Evolutionary conservation across 1,140 invertebrate genomes (phyloP).

Genomic region (Lanistes nyassanus): DNA sequence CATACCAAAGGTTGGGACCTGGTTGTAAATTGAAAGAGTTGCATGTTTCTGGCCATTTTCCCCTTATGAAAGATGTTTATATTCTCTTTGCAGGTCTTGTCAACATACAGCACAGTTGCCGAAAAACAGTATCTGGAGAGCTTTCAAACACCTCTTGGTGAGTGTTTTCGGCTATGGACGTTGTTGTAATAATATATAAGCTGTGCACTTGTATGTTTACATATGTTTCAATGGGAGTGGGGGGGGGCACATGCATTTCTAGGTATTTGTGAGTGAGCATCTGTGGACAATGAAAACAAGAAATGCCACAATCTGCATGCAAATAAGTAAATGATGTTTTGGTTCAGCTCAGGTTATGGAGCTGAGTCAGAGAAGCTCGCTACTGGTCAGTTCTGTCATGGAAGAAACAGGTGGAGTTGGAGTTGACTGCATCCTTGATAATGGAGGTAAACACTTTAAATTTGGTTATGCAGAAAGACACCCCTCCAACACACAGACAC

Average conservation of each 20-base stretch:
- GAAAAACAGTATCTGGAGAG: conserved; percentile 66
- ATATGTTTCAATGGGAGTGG: neutral
- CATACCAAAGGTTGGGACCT: too few species aligned
- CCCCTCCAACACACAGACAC: neutral
- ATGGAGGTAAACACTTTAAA: conserved; percentile 56
- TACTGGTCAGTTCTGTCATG: conserved; percentile 65
- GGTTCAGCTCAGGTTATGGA: conserved; percentile 67
- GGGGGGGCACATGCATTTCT: neutral
- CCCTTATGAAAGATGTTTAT: neutral
- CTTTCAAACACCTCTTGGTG: conserved; percentile 60
- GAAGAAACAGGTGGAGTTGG: conserved; percentile 69
- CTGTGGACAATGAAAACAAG: neutral
- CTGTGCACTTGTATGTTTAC: neutral
- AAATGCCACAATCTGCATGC: neutral
- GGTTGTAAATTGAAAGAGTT: too few species aligned
- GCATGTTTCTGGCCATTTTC: neutral
- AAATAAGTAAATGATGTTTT: neutral
- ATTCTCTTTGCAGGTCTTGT: conserved; percentile 53
- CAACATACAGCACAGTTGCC: conserved; percentile 64
- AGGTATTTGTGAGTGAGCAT: neutral
- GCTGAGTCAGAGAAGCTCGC: conserved; percentile 58
- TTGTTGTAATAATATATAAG: too few species aligned
- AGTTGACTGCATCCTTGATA: conserved; percentile 69
- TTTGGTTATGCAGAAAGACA: neutral
- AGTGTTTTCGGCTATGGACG: neutral